A percentile compares a stretch with the other conserved stretches of the same genome.
Conservation (phyloP, 2,113 vertebrate genomes). For the Spea bombifrons region DNA sequence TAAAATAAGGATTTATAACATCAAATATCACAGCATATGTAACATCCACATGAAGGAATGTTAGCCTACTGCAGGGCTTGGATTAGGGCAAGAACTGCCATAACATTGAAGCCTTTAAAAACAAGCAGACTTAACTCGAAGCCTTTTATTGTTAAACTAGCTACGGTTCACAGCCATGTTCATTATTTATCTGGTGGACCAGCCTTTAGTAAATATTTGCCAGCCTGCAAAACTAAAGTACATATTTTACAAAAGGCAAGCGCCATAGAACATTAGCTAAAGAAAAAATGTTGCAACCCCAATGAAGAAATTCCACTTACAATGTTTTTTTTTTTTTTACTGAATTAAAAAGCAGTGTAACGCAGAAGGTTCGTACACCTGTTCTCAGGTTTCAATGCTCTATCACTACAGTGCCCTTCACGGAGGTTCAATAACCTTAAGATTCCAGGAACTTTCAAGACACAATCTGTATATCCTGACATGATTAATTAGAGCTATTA, state of each 20-base stretch:
- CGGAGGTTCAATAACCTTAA: conserved; percentile 36
- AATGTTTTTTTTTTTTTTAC: background rate
- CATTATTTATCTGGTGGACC: background rate
- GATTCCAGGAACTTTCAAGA: conserved; percentile 36
- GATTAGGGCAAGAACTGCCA: too few species aligned
- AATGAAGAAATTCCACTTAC: background rate
- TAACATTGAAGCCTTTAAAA: too few species aligned
- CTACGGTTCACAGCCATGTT: too few species aligned
- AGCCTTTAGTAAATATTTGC: background rate
- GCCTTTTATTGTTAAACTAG: too few species aligned
- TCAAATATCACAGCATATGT: too few species aligned
- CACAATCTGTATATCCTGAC: conserved; percentile 34
- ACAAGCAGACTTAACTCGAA: too few species aligned
- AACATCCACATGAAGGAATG: too few species aligned
- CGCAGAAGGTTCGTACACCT: background rate
- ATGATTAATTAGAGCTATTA: conserved; percentile 34
- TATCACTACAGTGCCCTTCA: conserved; percentile 22
- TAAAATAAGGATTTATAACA: too few species aligned
- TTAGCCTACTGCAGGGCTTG: too few species aligned
- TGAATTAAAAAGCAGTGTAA: too few species aligned
- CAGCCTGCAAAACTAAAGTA: background rate
- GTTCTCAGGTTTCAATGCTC: conserved; percentile 35
- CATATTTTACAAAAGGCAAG: background rate
- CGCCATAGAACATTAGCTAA: background rate
- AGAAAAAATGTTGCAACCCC: background rate